A percentile compares a stretch with the other conserved stretches of the same genome.
phyloP scores from a whole-genome alignment of 2,888 invertebrate genomes.

The Flexamia atlantica region DNA sequence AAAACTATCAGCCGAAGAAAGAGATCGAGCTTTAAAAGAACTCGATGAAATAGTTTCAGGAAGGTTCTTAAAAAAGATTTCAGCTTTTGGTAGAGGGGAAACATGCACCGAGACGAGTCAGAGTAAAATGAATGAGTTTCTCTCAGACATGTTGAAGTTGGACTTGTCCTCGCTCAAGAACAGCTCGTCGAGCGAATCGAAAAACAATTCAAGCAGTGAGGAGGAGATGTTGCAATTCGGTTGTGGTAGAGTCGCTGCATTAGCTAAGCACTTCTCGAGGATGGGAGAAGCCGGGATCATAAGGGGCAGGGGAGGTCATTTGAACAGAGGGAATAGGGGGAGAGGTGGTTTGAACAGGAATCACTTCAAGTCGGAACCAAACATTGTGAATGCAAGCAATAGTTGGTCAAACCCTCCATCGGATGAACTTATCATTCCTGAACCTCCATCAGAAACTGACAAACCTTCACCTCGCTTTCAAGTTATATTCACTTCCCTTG shows the following conservation, averaged over 20 bases:
- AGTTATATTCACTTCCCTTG: slow-evolving; percentile 67
- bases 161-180: slow-evolving; percentile 72
- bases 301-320: slow-evolving; percentile 70
- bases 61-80: slow-evolving; percentile 68
- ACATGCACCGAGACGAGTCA: slow-evolving; percentile 39
- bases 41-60: slow-evolving; percentile 71
- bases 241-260: slow-evolving; percentile 83
- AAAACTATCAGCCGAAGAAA: slow-evolving; percentile 69
- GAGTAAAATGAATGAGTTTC: slow-evolving; percentile 64
- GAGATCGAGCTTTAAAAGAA: slow-evolving; percentile 69
- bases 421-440: slow-evolving; percentile 67
- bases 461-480: slow-evolving; percentile 58
- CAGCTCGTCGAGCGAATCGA: slow-evolving; percentile 54
- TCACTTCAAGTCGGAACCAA: slow-evolving; percentile 73
- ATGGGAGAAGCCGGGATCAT: slow-evolving; percentile 74
- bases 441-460: slow-evolving; percentile 63
- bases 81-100: slow-evolving; percentile 62
- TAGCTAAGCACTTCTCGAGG: slow-evolving; percentile 82
- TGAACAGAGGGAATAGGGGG: slow-evolving; percentile 69
- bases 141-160: slow-evolving; percentile 72
- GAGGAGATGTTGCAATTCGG: slow-evolving; percentile 80
- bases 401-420: slow-evolving; percentile 64
- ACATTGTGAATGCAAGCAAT: slow-evolving; percentile 69
- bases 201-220: slow-evolving; percentile 75
- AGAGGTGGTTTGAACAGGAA: slow-evolving; percentile 63